Percentiles rank a stretch among this genome's conserved stretches.
These are phyloP conservation scores for Procavia capensis DNA, from an alignment of 2,113 vertebrate genomes.

Conservation along the genomic window DNA sequence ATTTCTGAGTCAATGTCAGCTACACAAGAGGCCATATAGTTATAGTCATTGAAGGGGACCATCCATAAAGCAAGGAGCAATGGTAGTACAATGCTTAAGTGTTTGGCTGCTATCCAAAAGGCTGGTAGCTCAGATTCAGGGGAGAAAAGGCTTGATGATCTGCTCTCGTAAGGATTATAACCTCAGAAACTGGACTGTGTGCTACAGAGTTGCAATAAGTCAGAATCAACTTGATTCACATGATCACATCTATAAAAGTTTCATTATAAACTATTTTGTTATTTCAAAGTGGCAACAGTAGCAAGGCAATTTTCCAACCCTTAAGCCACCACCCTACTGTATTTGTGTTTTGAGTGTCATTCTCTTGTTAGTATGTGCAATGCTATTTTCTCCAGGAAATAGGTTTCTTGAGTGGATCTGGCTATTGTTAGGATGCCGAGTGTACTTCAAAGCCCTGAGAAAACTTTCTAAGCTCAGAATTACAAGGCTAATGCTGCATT, in stretches of 20 bases:
- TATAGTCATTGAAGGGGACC: not conserved
- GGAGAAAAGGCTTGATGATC: not conserved
- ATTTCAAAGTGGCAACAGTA: not conserved
- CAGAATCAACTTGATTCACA: not conserved
- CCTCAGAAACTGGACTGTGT: not conserved
- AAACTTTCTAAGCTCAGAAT: not conserved
- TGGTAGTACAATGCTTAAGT: not conserved
- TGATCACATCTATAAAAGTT: not conserved
- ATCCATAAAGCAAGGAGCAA: not conserved
- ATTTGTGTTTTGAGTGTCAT: not conserved
- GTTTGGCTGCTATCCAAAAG: not conserved
- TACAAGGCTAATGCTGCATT: conserved; percentile 21
- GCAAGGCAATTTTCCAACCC: not conserved
- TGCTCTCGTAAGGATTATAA: not conserved
- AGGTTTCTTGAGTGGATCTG: not conserved
- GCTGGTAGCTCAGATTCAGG: not conserved
- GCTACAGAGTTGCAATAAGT: not conserved
- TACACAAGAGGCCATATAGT: not conserved
- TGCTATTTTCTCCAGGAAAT: not conserved
- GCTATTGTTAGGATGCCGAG: not conserved
- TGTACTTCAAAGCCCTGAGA: conserved; percentile 23
- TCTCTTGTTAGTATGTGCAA: not conserved
- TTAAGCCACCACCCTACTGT: not conserved
- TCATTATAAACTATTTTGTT: not conserved
- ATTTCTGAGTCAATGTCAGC: not conserved